These are phyloP conservation scores for Manis pentadactyla DNA, from an alignment of 2,797 vertebrate species.

Conservation along the genomic window DNA sequence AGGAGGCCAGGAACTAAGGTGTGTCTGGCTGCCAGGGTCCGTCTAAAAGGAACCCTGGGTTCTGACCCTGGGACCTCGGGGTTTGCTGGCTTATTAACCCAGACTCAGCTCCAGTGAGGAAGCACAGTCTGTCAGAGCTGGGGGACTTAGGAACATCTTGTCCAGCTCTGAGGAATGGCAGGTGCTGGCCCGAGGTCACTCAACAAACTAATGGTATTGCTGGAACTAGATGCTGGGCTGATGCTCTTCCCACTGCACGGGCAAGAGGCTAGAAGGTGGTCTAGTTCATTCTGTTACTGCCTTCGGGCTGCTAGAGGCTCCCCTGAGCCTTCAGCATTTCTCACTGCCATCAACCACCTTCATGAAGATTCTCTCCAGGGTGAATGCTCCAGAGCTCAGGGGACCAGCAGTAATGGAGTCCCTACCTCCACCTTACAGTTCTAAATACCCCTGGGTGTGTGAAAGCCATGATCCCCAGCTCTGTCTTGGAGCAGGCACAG, in stretches of 20 bases:
- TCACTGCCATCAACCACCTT: neutral
- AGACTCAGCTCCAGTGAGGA: conserved; percentile 61
- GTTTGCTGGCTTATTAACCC: conserved; percentile 60
- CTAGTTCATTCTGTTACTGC: neutral
- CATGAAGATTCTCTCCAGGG: neutral
- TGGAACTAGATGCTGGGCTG: neutral
- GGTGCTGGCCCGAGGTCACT: neutral
- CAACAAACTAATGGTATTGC: neutral
- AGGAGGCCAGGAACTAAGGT: neutral
- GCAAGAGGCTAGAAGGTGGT: neutral
- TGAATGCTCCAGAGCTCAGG: neutral
- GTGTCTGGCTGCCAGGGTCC: neutral
- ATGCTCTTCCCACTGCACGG: neutral
- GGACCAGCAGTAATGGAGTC: neutral
- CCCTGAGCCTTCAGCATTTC: neutral
- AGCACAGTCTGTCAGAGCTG: neutral
- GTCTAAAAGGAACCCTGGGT: conserved; percentile 52
- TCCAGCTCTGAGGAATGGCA: neutral
- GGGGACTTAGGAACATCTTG: neutral
- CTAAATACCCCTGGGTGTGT: neutral
- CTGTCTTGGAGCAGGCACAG: neutral
- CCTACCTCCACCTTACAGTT: neutral
- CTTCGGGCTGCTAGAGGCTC: neutral
- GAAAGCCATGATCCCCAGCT: neutral
- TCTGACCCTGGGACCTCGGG: neutral